These are phyloP conservation scores for Meghimatium bilineatum DNA, from an alignment of 2,888 invertebrate species.

Conservation along the genomic window DNA sequence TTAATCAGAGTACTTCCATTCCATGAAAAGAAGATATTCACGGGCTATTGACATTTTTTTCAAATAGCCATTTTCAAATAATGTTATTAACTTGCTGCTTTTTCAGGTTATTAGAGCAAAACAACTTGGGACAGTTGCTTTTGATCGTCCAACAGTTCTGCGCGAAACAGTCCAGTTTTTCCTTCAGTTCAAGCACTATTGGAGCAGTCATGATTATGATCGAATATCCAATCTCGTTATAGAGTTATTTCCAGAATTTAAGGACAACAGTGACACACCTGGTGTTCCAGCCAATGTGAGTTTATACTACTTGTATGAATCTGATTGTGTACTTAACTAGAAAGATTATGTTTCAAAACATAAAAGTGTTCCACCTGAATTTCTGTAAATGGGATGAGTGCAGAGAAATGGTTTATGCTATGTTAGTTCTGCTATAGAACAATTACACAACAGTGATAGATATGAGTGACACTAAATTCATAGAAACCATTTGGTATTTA, in stretches of 20 bases:
- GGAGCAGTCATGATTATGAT: conserved; percentile 55
- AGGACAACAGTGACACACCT: conserved; percentile 50
- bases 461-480: too few species aligned
- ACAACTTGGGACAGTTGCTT: conserved; percentile 50
- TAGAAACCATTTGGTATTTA: too few species aligned
- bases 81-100: not conserved
- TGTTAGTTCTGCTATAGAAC: too few species aligned
- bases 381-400: too few species aligned
- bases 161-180: conserved; percentile 55
- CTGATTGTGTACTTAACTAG: not conserved
- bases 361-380: too few species aligned
- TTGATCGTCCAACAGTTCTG: conserved; percentile 53
- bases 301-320: not conserved
- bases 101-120: conserved; percentile 52
- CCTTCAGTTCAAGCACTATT: conserved; percentile 54
- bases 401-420: too few species aligned
- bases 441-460: too few species aligned
- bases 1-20: too few species aligned
- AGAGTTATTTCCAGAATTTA: conserved; percentile 52
- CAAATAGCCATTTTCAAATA: not conserved
- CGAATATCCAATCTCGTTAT: conserved; percentile 54
- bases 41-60: not conserved
- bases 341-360: not conserved
- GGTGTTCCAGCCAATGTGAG: conserved; percentile 54
- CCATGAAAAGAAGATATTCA: not conserved